A percentile compares a stretch with the other conserved stretches of the same genome.
These are phyloP conservation scores for Diachasmimorpha longicaudata DNA, from an alignment of 1,140 invertebrate genomes.

Conservation along the genomic window DNA sequence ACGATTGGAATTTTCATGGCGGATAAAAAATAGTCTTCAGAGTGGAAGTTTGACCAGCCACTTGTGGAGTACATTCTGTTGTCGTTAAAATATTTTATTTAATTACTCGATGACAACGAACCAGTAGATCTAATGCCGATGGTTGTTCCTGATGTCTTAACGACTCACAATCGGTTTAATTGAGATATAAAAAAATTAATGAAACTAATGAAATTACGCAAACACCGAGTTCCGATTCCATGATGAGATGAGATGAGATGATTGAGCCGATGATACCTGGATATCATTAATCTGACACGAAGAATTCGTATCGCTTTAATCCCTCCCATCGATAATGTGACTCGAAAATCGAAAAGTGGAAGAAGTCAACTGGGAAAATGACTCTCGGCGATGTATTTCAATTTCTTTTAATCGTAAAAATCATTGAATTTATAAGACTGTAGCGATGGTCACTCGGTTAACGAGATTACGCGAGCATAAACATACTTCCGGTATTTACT, in stretches of 20 bases:
- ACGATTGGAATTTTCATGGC: neutral
- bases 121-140: too few species aligned
- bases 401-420: neutral
- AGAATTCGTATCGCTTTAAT: too few species aligned
- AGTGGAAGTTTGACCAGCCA: neutral
- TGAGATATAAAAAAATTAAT: too few species aligned
- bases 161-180: too few species aligned
- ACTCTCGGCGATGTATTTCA: neutral
- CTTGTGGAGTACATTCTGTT: neutral
- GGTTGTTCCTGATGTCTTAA: too few species aligned
- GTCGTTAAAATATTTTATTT: neutral
- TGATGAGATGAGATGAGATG: too few species aligned
- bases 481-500: slow-evolving; percentile 30
- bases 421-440: neutral
- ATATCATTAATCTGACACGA: too few species aligned
- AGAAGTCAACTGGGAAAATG: neutral
- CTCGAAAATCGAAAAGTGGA: neutral
- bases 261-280: too few species aligned
- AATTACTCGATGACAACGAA: neutral
- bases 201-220: too few species aligned
- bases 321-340: too few species aligned
- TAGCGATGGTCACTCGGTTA: neutral
- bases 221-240: too few species aligned
- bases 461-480: neutral
- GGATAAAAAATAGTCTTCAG: neutral